Evolutionary conservation across 2,113 vertebrate genomes (phyloP), one percentile per base, ranked within the genome.

Genomic region (Cynocephalus volans): DNA sequence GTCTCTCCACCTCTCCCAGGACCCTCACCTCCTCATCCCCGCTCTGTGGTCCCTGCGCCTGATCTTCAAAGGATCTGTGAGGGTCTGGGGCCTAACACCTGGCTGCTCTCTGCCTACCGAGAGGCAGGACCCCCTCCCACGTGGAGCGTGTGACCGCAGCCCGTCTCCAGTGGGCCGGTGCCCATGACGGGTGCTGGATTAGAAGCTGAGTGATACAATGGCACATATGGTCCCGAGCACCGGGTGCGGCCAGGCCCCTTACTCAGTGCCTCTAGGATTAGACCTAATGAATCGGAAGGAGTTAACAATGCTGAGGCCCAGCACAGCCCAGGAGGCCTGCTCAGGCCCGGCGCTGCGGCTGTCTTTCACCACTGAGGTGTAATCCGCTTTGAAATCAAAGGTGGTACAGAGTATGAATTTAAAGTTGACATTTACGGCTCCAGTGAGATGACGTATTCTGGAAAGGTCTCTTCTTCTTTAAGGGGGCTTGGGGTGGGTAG

Each of bases 361-460:
- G 97, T 98, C 98, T 99, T 99, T 99, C 98, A 98, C 98, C 94
- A 60, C 98, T 88, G 98, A 99, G 99, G 99, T 99, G 99, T 99
- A 99, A 99, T 99, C 99, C 99, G 99, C 99, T 99, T 99, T 99
- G 99, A 99, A 99, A 99, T 99, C 99, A 99, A 99, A 99, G 99
- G 99, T 99, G 99, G 98, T 99, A 99, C 99, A 99, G 98, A 99
- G 99, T 99, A 99, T 99, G 99, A 99, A 99, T 99, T 99, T 99
- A 99, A 99, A 99, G 99, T 98, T 99, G 98, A 99, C 98, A 98
- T 99, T 99, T 99, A 98, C 98, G 98, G 98, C 98, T 98, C 99
- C 94, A 93, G 98, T 98, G 98, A 99, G 98, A 98, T 99, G 99
- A 98, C 96, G 98, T 98, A 98, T 98, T 98, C 98, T 98, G 98